Percentiles rank a stretch among this genome's conserved stretches.
Evolutionary conservation across 2,797 vertebrate genomes (phyloP).

Genomic region (Peromyscus aztecus): DNA sequence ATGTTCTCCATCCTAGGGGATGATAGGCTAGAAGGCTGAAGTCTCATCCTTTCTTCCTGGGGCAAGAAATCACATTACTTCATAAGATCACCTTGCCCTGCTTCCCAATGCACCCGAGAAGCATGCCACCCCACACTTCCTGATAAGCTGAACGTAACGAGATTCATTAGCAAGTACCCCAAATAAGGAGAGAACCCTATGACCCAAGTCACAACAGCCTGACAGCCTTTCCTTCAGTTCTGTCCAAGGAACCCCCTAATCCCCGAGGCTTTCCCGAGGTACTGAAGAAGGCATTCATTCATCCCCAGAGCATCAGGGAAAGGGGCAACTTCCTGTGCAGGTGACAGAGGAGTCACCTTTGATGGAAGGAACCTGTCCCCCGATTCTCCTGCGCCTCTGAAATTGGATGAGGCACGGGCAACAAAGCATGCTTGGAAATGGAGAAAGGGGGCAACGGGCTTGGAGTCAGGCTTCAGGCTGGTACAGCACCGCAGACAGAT

Average conservation of each 20-base stretch:
- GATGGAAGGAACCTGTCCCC: neutral
- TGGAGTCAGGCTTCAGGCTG: slow-evolving; percentile 70
- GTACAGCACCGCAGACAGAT: slow-evolving; percentile 92
- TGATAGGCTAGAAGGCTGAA: neutral
- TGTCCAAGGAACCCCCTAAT: neutral
- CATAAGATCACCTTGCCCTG: neutral
- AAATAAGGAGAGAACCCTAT: neutral
- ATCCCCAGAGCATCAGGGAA: neutral
- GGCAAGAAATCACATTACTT: neutral
- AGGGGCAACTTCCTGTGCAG: neutral
- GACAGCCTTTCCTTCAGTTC: neutral
- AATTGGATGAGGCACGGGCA: neutral
- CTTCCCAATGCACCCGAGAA: neutral
- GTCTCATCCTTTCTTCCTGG: neutral
- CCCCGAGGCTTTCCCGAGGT: neutral
- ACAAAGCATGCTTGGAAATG: neutral
- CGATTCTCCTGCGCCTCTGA: neutral
- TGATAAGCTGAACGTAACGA: neutral
- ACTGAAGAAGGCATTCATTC: neutral
- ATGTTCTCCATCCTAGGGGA: neutral
- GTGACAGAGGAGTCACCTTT: neutral
- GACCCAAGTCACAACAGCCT: neutral
- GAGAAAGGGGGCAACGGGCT: neutral
- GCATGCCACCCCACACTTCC: neutral
- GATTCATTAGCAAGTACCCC: neutral